These are phyloP conservation scores for Dasyurus viverrinus DNA, from an alignment of 2,113 vertebrate species.

Conservation along the genomic window DNA sequence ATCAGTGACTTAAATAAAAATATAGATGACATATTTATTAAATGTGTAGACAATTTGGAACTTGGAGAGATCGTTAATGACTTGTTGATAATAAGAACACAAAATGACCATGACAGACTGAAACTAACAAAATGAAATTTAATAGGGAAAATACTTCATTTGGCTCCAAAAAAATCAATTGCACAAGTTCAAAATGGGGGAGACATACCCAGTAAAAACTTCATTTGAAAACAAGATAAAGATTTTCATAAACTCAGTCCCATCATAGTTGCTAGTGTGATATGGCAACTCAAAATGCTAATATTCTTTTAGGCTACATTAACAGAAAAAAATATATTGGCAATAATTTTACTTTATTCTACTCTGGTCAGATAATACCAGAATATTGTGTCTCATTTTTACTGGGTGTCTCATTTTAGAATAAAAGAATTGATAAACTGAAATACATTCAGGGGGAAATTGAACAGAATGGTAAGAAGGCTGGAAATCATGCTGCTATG, in stretches of 20 bases:
- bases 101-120: background rate
- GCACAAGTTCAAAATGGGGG: background rate
- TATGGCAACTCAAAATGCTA: background rate
- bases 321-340: background rate
- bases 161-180: background rate
- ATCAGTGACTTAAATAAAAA: background rate
- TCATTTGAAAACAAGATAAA: background rate
- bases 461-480: background rate
- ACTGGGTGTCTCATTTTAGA: background rate
- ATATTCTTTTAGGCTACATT: background rate
- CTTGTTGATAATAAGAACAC: background rate
- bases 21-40: background rate
- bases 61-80: background rate
- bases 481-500: background rate
- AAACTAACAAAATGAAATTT: background rate
- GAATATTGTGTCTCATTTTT: background rate
- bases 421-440: background rate
- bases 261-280: background rate
- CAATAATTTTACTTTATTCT: background rate
- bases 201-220: background rate
- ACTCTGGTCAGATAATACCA: background rate
- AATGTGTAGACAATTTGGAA: background rate
- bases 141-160: background rate
- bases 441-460: background rate
- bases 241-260: background rate